Percentiles rank a stretch among this genome's conserved stretches.
Conservation (phyloP, 2,113 vertebrate species). For the Indicator maculatus region DNA sequence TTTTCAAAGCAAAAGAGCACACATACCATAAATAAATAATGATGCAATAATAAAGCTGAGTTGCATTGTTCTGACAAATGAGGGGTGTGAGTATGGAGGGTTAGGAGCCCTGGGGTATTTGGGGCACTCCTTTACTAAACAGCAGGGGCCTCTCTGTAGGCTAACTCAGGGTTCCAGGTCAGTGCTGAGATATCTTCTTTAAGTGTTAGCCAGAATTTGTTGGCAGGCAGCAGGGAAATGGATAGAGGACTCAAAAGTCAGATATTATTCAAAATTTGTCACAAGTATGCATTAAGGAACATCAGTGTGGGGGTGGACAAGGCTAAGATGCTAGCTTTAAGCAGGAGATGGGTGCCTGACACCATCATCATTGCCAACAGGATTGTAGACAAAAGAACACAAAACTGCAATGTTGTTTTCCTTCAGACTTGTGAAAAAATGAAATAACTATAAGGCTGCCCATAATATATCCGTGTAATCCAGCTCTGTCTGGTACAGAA, state of each 20-base stretch:
- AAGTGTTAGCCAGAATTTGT: conserved; percentile 60
- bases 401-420: not conserved
- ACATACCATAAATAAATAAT: conserved; percentile 1
- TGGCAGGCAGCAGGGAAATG: conserved; percentile 50
- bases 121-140: not conserved
- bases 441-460: not conserved
- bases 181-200: conserved; percentile 57
- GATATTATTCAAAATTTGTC: conserved; percentile 68
- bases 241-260: conserved; percentile 15
- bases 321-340: not conserved
- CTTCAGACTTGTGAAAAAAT: conserved; percentile 1
- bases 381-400: not conserved
- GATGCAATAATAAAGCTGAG: conserved; percentile 5
- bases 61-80: not conserved
- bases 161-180: conserved; percentile 50
- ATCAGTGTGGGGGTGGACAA: not conserved
- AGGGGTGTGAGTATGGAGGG: not conserved
- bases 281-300: conserved; percentile 26
- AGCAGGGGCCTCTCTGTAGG: conserved; percentile 14
- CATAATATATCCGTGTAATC: not conserved
- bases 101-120: conserved; percentile 15
- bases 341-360: conserved; percentile 36
- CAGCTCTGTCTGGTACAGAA: not conserved
- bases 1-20: conserved; percentile 17
- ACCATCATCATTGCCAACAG: not conserved